A percentile compares a stretch with the other conserved stretches of the same genome.
phyloP scores from a whole-genome alignment of 2,888 invertebrate species.

The Encarsia formosa region DNA sequence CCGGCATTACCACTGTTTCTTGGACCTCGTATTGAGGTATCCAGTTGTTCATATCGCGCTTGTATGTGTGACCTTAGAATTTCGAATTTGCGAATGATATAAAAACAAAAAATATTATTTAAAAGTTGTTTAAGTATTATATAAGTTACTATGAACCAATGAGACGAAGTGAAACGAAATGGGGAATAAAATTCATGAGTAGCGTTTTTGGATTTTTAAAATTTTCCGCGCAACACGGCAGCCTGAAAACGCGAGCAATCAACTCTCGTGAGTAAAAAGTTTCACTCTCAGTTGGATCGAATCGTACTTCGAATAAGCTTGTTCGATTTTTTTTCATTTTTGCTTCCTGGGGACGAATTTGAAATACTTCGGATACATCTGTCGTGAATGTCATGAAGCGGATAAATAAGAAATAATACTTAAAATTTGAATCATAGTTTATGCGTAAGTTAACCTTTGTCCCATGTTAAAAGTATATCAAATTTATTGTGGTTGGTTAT shows the following conservation, averaged over 20 bases:
- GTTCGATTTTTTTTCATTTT: conserved; percentile 37
- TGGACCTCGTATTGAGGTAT: conserved; percentile 42
- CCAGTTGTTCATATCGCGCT: conserved; percentile 29
- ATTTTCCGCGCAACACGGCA: conserved; percentile 9
- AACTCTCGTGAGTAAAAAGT: conserved; percentile 40
- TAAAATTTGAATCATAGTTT: background rate
- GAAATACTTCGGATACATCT: conserved; percentile 15
- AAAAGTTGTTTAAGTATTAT: too few species aligned
- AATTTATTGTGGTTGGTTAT: conserved; percentile 36
- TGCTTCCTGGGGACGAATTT: conserved; percentile 38
- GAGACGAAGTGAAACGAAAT: conserved; percentile 36
- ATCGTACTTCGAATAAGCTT: conserved; percentile 44
- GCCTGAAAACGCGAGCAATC: conserved; percentile 40
- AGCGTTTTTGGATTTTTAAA: background rate
- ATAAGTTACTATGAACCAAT: too few species aligned
- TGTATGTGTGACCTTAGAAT: conserved; percentile 19
- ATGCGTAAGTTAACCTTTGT: conserved; percentile 31
- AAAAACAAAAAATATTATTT: too few species aligned
- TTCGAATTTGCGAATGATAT: background rate
- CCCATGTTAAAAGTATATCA: conserved; percentile 36
- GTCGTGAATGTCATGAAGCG: background rate
- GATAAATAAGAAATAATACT: background rate
- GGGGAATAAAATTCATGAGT: conserved; percentile 27
- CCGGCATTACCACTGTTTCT: conserved; percentile 40
- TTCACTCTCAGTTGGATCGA: conserved; percentile 39